Percentiles rank a stretch among this genome's conserved stretches.
Evolutionary conservation across 2,113 vertebrate species (phyloP).

Genomic region (Edolisoma coerulescens): DNA sequence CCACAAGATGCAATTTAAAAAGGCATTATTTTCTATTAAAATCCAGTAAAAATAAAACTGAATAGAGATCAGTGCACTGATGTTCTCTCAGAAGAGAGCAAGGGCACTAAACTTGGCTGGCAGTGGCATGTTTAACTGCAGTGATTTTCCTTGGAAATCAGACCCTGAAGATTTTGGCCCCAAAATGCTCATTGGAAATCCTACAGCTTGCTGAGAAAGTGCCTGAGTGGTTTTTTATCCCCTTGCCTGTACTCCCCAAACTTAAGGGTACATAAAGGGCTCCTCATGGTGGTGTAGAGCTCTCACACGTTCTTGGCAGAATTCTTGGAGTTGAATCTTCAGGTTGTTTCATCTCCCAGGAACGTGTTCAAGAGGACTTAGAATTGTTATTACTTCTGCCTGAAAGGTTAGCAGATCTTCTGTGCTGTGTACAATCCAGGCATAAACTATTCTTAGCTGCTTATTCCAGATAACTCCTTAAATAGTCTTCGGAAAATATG

Average conservation of each 20-base stretch:
- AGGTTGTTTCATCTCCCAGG: conserved; percentile 50
- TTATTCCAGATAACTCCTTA: conserved; percentile 54
- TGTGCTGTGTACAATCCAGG: neutral
- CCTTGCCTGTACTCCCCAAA: neutral
- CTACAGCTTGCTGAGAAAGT: neutral
- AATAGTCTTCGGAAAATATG: conserved; percentile 35
- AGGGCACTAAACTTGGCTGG: neutral
- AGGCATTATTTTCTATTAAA: neutral
- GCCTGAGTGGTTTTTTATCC: neutral
- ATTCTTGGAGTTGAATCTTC: neutral
- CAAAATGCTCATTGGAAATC: neutral
- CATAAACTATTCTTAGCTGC: conserved; percentile 43
- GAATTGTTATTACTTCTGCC: conserved; percentile 35
- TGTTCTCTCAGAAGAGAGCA: neutral
- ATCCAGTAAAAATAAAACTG: neutral
- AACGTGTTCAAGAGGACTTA: conserved; percentile 33
- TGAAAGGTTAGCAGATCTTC: conserved; percentile 41
- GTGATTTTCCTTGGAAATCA: neutral
- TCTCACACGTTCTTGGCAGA: neutral
- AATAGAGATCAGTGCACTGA: neutral
- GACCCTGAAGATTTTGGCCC: neutral
- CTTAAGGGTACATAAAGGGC: neutral
- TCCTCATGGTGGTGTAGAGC: neutral
- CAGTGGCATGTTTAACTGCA: neutral
- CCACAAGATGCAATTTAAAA: neutral